Percentiles rank a stretch among this genome's conserved stretches.
Conservation (phyloP, 2,888 invertebrate species). For the Drosophila anomalata region DNA sequence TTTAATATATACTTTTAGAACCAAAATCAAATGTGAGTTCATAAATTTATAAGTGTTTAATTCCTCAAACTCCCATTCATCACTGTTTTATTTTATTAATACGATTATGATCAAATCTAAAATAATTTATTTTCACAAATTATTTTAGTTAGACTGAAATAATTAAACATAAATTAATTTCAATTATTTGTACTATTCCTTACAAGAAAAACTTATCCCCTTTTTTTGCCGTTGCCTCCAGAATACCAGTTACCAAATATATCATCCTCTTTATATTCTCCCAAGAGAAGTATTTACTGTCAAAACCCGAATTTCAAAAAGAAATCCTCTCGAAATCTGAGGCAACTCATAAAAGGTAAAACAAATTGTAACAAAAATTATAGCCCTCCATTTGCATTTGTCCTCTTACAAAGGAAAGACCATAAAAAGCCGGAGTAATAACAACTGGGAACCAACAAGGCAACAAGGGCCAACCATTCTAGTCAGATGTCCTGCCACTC, state of each 20-base stretch:
- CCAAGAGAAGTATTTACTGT: neutral
- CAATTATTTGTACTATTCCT: neutral
- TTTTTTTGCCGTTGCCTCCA: neutral
- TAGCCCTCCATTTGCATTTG: conserved; percentile 56
- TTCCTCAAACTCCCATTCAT: no score
- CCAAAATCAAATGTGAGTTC: no score
- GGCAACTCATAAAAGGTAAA: conserved; percentile 20
- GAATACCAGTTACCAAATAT: neutral
- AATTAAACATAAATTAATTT: no score
- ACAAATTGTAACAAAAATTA: conserved; percentile 48
- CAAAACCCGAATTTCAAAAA: neutral
- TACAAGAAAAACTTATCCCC: neutral
- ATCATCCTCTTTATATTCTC: neutral
- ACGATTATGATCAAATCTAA: neutral
- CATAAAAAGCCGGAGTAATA: conserved; percentile 27
- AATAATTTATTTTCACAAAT: neutral
- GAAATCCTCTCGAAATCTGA: conserved; percentile 9
- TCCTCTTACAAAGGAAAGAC: conserved; percentile 22
- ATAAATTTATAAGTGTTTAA: no score
- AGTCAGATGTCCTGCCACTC: conserved; percentile 68
- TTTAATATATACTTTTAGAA: no score
- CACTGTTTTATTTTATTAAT: no score
- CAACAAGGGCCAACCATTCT: conserved; percentile 21
- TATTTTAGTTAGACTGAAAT: neutral
- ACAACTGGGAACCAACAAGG: conserved; percentile 28